Evolutionary conservation across 2,113 vertebrate species (phyloP).

Genomic region (Nestor notabilis): DNA sequence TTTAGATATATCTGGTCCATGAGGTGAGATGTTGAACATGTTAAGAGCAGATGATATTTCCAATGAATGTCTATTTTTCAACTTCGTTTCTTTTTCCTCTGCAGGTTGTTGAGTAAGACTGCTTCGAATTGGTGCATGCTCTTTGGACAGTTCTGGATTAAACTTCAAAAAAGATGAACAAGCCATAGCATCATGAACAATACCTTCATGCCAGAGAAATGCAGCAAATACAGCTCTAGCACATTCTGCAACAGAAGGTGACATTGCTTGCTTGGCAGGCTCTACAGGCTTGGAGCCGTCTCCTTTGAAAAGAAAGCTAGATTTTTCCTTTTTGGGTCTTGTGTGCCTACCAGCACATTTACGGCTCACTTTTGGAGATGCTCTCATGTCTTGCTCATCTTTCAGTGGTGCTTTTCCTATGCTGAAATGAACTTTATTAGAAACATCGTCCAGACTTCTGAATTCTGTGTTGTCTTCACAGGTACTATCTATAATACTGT

Average conservation of each 20-base stretch:
- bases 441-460: constrained; percentile 82
- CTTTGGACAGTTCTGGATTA: constrained; percentile 96
- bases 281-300: constrained; percentile 86
- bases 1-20: constrained; percentile 98
- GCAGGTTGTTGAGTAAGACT: constrained; percentile 88
- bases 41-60: constrained; percentile 98
- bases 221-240: constrained; percentile 95
- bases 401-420: constrained; percentile 96
- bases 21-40: constrained; percentile 97
- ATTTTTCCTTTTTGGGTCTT: constrained; percentile 96
- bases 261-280: constrained; percentile 98
- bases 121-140: constrained; percentile 93
- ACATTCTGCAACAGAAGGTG: constrained; percentile 95
- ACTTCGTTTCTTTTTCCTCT: constrained; percentile 94
- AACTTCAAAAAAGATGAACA: constrained; percentile 99
- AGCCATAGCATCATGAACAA: constrained; percentile 98
- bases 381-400: constrained; percentile 91
- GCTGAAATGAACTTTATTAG: constrained; percentile 96
- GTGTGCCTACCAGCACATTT: constrained; percentile 90
- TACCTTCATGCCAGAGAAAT: constrained; percentile 97
- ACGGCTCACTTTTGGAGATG: constrained; percentile 94
- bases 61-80: constrained; percentile 96
- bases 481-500: constrained; percentile 79
- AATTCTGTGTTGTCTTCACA: constrained; percentile 88
- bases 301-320: constrained; percentile 91